A percentile compares a stretch with the other conserved stretches of the same genome.
These are phyloP conservation scores for Drosophila kambysellisi DNA, from an alignment of 2,888 invertebrate genomes.

Conservation along the genomic window DNA sequence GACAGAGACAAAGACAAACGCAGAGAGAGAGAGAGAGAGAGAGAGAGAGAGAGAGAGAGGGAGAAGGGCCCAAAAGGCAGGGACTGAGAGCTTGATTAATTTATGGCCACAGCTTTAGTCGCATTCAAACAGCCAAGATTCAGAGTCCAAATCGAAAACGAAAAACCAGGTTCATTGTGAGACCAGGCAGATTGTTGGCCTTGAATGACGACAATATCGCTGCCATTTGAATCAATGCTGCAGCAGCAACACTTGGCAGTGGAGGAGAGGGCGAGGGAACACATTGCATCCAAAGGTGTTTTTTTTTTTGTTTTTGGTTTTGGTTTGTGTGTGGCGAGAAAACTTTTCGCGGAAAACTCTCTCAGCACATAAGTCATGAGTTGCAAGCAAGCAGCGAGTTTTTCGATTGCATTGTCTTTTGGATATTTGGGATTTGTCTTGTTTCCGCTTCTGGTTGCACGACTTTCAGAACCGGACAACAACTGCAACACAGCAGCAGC, in stretches of 20 bases:
- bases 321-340: conserved; percentile 52
- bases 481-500: conserved; percentile 12
- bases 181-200: conserved; percentile 55
- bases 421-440: conserved; percentile 36
- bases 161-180: conserved; percentile 58
- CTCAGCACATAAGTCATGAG: conserved; percentile 64
- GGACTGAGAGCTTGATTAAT: conserved; percentile 66
- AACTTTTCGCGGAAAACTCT: conserved; percentile 69
- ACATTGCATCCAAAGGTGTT: conserved; percentile 49
- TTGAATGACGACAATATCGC: conserved; percentile 65
- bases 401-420: conserved; percentile 56
- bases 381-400: conserved; percentile 25
- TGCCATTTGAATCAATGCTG: conserved; percentile 61
- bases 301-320: neutral
- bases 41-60: neutral
- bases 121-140: conserved; percentile 14
- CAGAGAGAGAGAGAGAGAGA: conserved; percentile 14
- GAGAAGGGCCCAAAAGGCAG: conserved; percentile 12
- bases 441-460: conserved; percentile 60
- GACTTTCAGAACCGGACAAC: conserved; percentile 51
- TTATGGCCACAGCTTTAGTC: conserved; percentile 57
- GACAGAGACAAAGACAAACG: conserved; percentile 9
- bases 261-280: neutral
- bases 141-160: conserved; percentile 27
- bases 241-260: conserved; percentile 8